Conservation (phyloP, 2,113 vertebrate genomes). For the Saccopteryx leptura region DNA sequence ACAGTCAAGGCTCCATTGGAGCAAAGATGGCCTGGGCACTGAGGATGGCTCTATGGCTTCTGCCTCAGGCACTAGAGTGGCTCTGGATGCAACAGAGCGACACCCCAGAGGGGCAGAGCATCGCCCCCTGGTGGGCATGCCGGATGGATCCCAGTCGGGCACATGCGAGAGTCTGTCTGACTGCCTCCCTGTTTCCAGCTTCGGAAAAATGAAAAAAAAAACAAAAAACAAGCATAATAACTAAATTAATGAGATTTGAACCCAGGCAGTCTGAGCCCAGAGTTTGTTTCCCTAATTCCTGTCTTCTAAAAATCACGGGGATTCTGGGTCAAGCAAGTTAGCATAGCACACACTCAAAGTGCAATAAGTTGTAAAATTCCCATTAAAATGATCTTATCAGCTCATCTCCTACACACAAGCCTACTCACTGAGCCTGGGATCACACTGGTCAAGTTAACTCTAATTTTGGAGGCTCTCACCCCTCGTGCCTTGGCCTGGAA, state of each 20-base stretch:
- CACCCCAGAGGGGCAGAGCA: no score
- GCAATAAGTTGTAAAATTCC: background rate
- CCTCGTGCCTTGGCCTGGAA: background rate
- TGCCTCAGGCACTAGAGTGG: no score
- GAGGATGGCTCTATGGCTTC: no score
- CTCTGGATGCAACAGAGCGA: no score
- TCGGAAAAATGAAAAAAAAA: no score
- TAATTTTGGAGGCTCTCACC: no score
- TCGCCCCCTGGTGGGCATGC: no score
- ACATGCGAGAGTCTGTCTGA: no score
- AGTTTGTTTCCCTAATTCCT: background rate
- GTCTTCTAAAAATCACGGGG: background rate
- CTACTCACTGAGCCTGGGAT: background rate
- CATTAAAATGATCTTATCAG: background rate
- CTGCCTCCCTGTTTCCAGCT: no score
- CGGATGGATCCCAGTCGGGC: no score
- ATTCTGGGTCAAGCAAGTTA: background rate
- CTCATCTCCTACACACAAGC: background rate
- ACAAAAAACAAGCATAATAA: background rate
- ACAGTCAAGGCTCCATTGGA: no score
- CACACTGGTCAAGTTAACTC: background rate
- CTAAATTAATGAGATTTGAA: background rate
- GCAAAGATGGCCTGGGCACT: no score
- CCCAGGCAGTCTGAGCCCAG: background rate
- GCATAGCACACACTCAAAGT: rapidly evolving